Evolutionary conservation across 2,888 invertebrate genomes (phyloP), one percentile per base, ranked within the genome.

Genomic region (Priapulus caudatus): DNA sequence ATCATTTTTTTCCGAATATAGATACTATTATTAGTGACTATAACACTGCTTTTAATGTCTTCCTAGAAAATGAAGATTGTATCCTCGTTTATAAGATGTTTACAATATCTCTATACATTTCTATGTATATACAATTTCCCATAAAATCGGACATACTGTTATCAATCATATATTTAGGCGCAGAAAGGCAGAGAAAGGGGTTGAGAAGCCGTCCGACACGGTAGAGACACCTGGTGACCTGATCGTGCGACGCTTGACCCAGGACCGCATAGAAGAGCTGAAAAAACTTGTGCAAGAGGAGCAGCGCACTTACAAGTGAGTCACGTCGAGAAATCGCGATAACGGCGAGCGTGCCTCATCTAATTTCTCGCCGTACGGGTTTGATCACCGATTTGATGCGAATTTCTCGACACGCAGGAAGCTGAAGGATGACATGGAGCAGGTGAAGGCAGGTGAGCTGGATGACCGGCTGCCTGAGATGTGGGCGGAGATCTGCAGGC

Each of bases 201-300:
- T 79, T n/a, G 33, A 33, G 10, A 33, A 33, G n/a, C 33, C 33
- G 33, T n/a, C n/a, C n/a, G 65, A 66, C 21, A 51, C 78, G 72
- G 24, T 74, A 16, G 82, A 82, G 65, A 84, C 86, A 0, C 83
- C 86, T 0, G 82, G 82, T 2, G 86, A 88, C 68, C 79, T 80
- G 54, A 84, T 92, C 56, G 77, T 89, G 1, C 79, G 82, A 48
- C 78, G 80, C 51, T 74, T 91, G 21, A 83, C 82, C 0, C 80
- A 82, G 48, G 89, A 90, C 56, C 74, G 89, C 2, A 79, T 86
- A 47, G 74, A 78, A 0, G 90, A 91, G 66, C 76, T 91, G 22
- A 82, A 83, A 60, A 79, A 79, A 54, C 75, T 79, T 0, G 72
- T 89, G 33, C 76, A 78, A 0, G 81, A 82, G 51, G 82, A 86